Evolutionary conservation across 2,113 vertebrate genomes (phyloP).

Genomic region (Salvelinus fontinalis): DNA sequence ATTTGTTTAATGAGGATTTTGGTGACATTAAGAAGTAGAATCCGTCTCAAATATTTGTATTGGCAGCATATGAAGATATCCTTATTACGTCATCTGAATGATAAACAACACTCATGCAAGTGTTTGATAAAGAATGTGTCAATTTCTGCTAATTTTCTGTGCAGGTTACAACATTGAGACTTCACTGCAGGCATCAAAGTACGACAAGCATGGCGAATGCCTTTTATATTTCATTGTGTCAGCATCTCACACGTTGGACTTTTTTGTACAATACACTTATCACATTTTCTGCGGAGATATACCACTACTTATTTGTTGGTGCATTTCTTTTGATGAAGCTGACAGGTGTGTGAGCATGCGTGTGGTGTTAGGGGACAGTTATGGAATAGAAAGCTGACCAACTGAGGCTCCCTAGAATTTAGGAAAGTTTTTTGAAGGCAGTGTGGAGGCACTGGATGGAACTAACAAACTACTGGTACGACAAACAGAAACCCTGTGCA

Average conservation of each 20-base stretch:
- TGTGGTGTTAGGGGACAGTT: not conserved
- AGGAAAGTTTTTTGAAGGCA: slow-evolving; percentile 17
- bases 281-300: slow-evolving; percentile 7
- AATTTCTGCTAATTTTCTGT: slow-evolving; percentile 18
- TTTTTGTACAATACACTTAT: slow-evolving; percentile 8
- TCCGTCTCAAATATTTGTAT: slow-evolving; percentile 31
- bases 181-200: slow-evolving; percentile 39
- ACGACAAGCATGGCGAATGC: slow-evolving; percentile 33
- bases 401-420: slow-evolving; percentile 22
- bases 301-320: not conserved
- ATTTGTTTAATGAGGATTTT: slow-evolving; percentile 32
- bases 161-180: slow-evolving; percentile 47
- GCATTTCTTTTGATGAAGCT: not conserved
- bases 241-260: not conserved
- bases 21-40: not conserved
- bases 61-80: slow-evolving; percentile 52
- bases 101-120: slow-evolving; percentile 58
- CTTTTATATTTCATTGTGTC: not conserved
- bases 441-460: slow-evolving; percentile 6
- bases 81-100: not conserved
- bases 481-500: slow-evolving; percentile 9
- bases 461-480: slow-evolving; percentile 19
- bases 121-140: slow-evolving; percentile 15
- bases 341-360: too few relatives aligned
- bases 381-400: not conserved